Evolutionary conservation across 2,113 vertebrate species (phyloP), one percentile per base, ranked within the genome.

Genomic region (Silurus glanis): DNA sequence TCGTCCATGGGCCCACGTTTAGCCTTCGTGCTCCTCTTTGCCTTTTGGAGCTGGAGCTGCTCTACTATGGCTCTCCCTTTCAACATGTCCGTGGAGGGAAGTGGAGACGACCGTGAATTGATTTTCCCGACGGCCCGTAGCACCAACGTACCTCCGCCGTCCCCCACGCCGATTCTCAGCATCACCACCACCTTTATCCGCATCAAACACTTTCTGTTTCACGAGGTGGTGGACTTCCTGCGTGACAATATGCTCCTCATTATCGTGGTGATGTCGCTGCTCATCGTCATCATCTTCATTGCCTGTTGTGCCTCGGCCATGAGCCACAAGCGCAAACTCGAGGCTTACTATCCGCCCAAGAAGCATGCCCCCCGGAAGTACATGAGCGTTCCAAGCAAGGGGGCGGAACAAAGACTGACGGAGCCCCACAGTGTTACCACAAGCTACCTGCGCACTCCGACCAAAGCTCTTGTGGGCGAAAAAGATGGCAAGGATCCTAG

Each of bases 301-400:
- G 92, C 97, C 88, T 99, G 98, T 4, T 97, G 97, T 0, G 97
- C 97, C 0, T 91, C 96, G 75, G 94, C 98, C 17, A 96, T 98
- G 86, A 95, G 95, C 88, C 98, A 98, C 87, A 97, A 96, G 87
- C 97, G 96, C 90, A 98, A 99, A 84, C 96, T 97, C 6, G 97
- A 97, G 0, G 97, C 97, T 66, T 98, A 98, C 89, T 99, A 98
- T 82, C 96, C 97, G 21, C 96, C 95, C 64, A 95, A 95, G 79
- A 90, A 85, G 64, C 45, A 78, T 0, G 53, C 90, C 4, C 74
- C 92, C 85, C 91, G 62, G 94, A 99, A 97, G 89, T 94, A 97
- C 0, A 92, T 93, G 82, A 95, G 96, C 8, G 93, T 96, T 85
- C 47, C 83, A n/a, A 84, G 10, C 28, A 85, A 92, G 93, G 75